Base-by-base conservation (phyloP, 1,140 invertebrate genomes). In the Brachionus paranguensis region DNA sequence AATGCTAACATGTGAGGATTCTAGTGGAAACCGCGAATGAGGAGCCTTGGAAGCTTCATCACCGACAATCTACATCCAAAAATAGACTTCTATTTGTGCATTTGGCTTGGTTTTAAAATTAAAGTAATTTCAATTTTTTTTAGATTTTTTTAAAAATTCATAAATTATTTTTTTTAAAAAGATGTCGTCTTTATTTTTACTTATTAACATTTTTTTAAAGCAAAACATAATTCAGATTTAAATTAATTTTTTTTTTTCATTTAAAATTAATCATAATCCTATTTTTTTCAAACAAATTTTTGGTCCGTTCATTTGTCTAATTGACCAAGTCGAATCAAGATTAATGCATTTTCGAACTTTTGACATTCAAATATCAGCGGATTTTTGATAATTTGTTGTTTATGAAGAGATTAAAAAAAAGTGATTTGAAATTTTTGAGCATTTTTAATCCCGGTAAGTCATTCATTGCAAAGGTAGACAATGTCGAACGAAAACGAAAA, bases 21-120 rank as follows among this genome's bases (percentile, higher is more conserved):
- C 78, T 79, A 79, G 78, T 79, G 78, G 78, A 79, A 79, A 79
- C 78, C 78, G 78, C 78, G 78, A 79, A 79, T 79, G 78, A 64
- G 55, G 78, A 79, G 78, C 78, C 78, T 79, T 53, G 78, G 78
- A 79, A 53, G 29, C 20, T 79, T 79, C 78, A 79, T 79, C 78
- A 79, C 50, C 20, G 78, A 79, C 78, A 79, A 74, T 7, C n/a
- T 41, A 1, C 2, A 17, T 3, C 0, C 17, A 47, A 74, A 45
- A 50, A 11, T 50, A 0, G 41, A 12, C 43, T 76, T 76, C 17
- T 12, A 76, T 29, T 27, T 24, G 11, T 37, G 8, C 20, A 50
- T 10, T 20, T 1, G 1, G 29, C 10, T 76, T 12, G 20, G 43
- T 76, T 27, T 76, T 43, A 74, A 41, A 43, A 43, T 24, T 6